A percentile compares a stretch with the other conserved stretches of the same genome.
Evolutionary conservation across 2,888 invertebrate species (phyloP).

Genomic region (Pandemis heparana): DNA sequence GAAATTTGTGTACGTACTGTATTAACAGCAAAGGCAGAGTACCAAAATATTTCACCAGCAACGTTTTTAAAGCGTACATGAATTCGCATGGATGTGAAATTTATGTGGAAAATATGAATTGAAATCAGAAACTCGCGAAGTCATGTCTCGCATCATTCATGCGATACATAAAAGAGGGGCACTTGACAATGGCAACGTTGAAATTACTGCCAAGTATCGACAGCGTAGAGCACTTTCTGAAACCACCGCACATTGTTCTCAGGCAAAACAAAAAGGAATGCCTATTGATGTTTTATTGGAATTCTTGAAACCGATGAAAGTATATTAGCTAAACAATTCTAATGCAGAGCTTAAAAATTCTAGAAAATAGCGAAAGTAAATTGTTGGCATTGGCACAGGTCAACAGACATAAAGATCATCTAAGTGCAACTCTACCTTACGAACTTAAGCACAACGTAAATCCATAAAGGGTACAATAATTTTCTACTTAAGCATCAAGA

Average conservation of each 20-base stretch:
- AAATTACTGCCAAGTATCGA: slow-evolving; percentile 67
- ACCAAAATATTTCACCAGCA: neutral
- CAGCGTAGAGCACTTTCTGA: slow-evolving; percentile 61
- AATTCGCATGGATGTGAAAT: slow-evolving; percentile 24
- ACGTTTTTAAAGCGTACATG: neutral
- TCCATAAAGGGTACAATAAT: neutral
- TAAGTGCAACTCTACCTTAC: no score
- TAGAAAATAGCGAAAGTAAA: no score
- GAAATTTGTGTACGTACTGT: neutral
- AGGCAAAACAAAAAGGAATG: slow-evolving; percentile 57
- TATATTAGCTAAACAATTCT: neutral
- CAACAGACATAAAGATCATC: no score
- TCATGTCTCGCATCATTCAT: slow-evolving; percentile 60
- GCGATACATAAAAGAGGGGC: slow-evolving; percentile 61
- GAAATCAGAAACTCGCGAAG: slow-evolving; percentile 56
- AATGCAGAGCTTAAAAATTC: neutral
- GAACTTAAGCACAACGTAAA: neutral
- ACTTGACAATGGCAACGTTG: slow-evolving; percentile 64
- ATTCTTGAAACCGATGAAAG: neutral
- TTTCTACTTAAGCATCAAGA: no score
- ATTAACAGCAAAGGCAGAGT: neutral
- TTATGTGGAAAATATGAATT: slow-evolving; percentile 48
- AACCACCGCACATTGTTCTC: slow-evolving; percentile 59
- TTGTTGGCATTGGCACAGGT: no score
- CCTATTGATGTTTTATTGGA: slow-evolving; percentile 27